phyloP scores from a whole-genome alignment of 2,888 invertebrate genomes.

The Metallyticus violacea region DNA sequence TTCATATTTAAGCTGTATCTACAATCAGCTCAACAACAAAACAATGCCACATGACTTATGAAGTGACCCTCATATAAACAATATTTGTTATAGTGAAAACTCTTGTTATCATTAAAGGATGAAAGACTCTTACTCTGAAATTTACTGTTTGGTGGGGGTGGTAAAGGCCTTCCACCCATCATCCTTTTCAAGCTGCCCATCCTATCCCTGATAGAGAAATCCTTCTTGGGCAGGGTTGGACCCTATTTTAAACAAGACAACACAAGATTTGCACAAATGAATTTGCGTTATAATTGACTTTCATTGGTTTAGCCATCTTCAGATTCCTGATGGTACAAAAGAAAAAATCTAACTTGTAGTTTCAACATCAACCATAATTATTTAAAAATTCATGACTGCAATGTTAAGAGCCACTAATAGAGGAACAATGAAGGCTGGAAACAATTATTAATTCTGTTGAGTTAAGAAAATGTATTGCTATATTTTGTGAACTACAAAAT shows the following conservation, averaged over 20 bases:
- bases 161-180: constrained; percentile 53
- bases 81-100: neutral
- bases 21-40: neutral
- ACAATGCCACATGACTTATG: neutral
- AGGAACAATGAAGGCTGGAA: neutral
- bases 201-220: constrained; percentile 47
- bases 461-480: neutral
- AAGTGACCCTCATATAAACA: neutral
- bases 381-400: neutral
- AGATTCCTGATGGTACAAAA: neutral
- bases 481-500: neutral
- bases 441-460: neutral
- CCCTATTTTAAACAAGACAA: constrained; percentile 29
- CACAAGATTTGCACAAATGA: neutral
- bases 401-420: neutral
- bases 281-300: neutral
- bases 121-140: constrained; percentile 27
- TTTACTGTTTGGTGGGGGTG: constrained; percentile 47
- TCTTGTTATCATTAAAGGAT: neutral
- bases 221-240: constrained; percentile 39
- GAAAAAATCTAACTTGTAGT: neutral
- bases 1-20: too few species aligned
- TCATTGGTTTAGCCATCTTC: neutral
- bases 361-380: neutral
- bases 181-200: constrained; percentile 49